These are phyloP conservation scores for Dioctria linearis DNA, from an alignment of 2,888 invertebrate species.

Conservation along the genomic window DNA sequence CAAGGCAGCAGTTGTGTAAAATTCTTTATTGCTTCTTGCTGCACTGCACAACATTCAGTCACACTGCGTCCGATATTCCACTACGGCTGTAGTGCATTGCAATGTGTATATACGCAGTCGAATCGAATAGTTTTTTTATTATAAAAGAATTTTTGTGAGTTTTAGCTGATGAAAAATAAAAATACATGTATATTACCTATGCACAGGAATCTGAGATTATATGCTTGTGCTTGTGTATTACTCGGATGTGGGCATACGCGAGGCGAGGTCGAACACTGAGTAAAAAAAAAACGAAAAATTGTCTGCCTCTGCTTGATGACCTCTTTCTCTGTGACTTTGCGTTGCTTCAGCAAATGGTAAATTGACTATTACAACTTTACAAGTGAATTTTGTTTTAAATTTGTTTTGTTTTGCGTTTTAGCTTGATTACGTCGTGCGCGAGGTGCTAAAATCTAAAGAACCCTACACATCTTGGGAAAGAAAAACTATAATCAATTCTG, in stretches of 20 bases:
- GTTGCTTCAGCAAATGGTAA: neutral
- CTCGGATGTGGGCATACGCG: neutral
- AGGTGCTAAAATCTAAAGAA: neutral
- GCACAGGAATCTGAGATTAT: neutral
- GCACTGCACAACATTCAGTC: neutral
- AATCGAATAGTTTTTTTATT: neutral
- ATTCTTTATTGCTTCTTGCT: neutral
- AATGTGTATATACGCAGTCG: neutral
- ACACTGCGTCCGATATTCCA: too few species aligned
- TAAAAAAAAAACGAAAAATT: neutral
- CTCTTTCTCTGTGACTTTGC: neutral
- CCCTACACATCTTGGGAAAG: too few species aligned
- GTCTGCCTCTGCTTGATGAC: conserved; percentile 20
- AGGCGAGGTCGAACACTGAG: neutral
- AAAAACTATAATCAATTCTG: too few species aligned
- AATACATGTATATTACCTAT: neutral
- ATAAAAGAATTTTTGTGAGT: neutral
- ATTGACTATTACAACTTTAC: neutral
- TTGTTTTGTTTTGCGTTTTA: neutral
- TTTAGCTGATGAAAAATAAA: neutral
- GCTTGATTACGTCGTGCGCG: neutral
- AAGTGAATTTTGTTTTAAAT: neutral
- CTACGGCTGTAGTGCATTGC: too few species aligned
- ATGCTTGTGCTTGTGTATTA: neutral
- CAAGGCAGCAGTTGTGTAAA: too few species aligned